Evolutionary conservation across 2,797 vertebrate species (phyloP), one percentile per base, ranked within the genome.

Genomic region (Rhinella marina): DNA sequence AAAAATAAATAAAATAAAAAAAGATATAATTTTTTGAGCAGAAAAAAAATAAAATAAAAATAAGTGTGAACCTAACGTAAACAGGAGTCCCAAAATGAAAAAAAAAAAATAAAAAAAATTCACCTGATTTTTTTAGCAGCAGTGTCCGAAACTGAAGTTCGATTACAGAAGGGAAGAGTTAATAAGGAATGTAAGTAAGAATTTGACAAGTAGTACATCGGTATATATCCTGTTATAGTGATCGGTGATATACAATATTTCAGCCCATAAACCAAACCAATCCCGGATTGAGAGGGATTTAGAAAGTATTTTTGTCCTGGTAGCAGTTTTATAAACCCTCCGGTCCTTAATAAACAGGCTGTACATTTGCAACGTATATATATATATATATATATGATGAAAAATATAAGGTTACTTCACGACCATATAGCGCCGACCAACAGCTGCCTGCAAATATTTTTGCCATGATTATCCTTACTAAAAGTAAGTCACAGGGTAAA

Each of bases 361-460:
- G 57, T 96, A 94, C 96, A 95, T 96, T 97, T 95, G 95, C 94
- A 97, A 96, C 97, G 97, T 96, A 97, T 97, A 96, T 96, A 95
- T 32, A 41, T 41, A 41, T 41, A 96, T 97, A 96, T 96, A 95
- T 32, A 41, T 41, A 41, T 41, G 96, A 96, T 96, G 96, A 97
- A 98, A 97, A 96, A 59, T 98, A 97, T 98, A 97, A 95, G 94
- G 96, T 98, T 99, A 98, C 98, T 95, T 90, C 94, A 93, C 95
- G 92, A 96, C 95, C 95, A 96, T 97, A 96, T 92, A 96, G 96
- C 94, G 92, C 94, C 95, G 96, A 94, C 95, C 94, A 95, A 97
- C 97, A 98, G 97, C 97, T 98, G 97, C 96, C 96, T 93, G 94
- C 95, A 95, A 97, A 98, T 98, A 97, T 97, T 98, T 98, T 96